A percentile compares a stretch with the other conserved stretches of the same genome.
phyloP scores from a whole-genome alignment of 2,113 vertebrate species.

The Gulo gulo region DNA sequence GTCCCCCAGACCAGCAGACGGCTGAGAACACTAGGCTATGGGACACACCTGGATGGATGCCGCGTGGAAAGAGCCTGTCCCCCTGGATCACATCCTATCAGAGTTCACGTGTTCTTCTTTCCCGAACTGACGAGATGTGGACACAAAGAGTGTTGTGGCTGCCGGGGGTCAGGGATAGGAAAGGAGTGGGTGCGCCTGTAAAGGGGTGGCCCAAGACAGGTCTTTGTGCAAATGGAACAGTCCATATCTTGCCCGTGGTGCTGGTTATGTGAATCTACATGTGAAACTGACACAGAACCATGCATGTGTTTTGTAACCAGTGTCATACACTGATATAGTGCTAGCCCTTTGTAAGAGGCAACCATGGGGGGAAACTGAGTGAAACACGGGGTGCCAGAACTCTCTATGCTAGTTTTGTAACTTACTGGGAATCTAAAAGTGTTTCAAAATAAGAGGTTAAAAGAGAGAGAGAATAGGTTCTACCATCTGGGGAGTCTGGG shows the following conservation, averaged over 20 bases:
- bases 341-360: neutral
- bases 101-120: fast-evolving
- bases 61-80: fast-evolving
- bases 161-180: fast-evolving
- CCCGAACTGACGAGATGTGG: fast-evolving
- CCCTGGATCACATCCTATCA: fast-evolving
- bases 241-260: neutral
- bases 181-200: fast-evolving
- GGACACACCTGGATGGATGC: fast-evolving
- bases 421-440: neutral
- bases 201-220: neutral
- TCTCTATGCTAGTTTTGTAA: too few species aligned
- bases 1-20: neutral
- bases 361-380: neutral
- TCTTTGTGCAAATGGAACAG: fast-evolving
- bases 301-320: fast-evolving
- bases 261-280: fast-evolving
- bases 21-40: neutral
- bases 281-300: neutral
- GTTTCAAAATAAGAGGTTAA: neutral
- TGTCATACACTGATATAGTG: fast-evolving
- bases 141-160: fast-evolving
- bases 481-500: too few species aligned
- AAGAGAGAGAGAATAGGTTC: neutral
- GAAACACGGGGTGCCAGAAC: fast-evolving